Base-by-base conservation (phyloP, 2,888 invertebrate species). In the Metellina segmentata region DNA sequence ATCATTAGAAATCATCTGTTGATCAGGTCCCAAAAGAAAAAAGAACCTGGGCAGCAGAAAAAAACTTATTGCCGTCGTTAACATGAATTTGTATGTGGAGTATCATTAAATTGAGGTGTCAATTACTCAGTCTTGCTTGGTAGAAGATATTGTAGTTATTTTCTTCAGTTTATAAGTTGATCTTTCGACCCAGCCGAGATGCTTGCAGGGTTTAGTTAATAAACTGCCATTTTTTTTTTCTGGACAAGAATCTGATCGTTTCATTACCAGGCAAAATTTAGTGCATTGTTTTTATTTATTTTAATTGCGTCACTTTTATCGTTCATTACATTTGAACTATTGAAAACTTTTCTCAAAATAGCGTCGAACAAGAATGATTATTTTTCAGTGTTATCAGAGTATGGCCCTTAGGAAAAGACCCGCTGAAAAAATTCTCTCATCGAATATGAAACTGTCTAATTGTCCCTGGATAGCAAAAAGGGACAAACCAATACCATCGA, bases 31-130 rank as follows among this genome's bases (percentile, higher is more conserved):
- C 8, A 20, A 16, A 72, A 72, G 34, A 9, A 9, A 72, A 72
- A 72, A n/a, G 8, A 19, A 34, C 16, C n/a, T n/a, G n/a, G n/a
- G n/a, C n/a, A 77, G 49, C 7, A 34, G 34, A 77, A 77, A 77
- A 77, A 48, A 52, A 6, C 48, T 34, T 74, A 53, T 74, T 75
- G 53, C 51, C 85, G 52, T 85, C 85, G 74, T 74, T 85, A 85
- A 85, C 75, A 61, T 85, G 75, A 85, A 85, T 85, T 75, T n/a
- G 75, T 74, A 85, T 85, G 85, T 75, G 74, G 52, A 74, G 48
- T 34, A n/a, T 85, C 85, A 48, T 85, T 75, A 85, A 53, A 85
- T 85, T 75, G 75, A 85, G 85, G 85, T 75, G 85, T 85, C 85
- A 85, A 85, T 85, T 85, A 85, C 85, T 48, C 53, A 6, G 71